A percentile compares a stretch with the other conserved stretches of the same genome.
Evolutionary conservation across 2,113 vertebrate genomes (phyloP).

Genomic region (Poeciliopsis turrubarensis): DNA sequence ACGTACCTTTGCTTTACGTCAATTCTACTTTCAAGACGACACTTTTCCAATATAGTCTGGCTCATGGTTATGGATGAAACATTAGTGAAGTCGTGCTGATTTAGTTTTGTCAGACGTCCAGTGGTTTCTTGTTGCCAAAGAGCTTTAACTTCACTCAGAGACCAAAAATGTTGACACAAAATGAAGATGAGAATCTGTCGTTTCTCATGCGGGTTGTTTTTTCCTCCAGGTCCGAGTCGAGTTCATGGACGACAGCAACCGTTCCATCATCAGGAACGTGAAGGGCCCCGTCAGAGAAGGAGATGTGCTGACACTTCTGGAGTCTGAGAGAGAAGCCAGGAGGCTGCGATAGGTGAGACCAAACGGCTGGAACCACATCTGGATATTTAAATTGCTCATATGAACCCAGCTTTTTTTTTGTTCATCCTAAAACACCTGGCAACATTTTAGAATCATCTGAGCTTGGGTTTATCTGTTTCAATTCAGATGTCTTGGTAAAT

Average conservation of each 20-base stretch:
- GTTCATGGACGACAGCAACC: conserved; percentile 98
- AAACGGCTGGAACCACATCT: background rate
- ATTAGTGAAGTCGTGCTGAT: too few relatives aligned
- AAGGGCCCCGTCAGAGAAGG: conserved; percentile 97
- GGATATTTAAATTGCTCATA: too few relatives aligned
- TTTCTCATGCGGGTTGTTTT: background rate
- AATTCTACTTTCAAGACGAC: too few relatives aligned
- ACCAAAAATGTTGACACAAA: background rate
- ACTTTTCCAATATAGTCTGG: too few relatives aligned
- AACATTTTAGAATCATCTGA: background rate
- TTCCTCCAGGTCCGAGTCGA: conserved; percentile 89
- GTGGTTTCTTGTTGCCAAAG: background rate
- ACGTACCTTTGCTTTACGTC: too few relatives aligned
- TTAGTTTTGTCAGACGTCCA: too few relatives aligned
- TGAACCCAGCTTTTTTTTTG: background rate
- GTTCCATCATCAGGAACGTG: conserved; percentile 97
- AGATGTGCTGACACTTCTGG: conserved; percentile 95
- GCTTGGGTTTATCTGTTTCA: background rate
- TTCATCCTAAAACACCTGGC: background rate
- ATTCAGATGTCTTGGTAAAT: too few relatives aligned
- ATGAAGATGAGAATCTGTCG: background rate
- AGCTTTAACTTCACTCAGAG: background rate
- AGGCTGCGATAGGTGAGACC: conserved; percentile 84
- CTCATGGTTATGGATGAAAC: too few relatives aligned
- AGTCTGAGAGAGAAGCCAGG: conserved; percentile 95